Evolutionary conservation across 2,113 vertebrate genomes (phyloP).

Genomic region (Brachirus orientalis): DNA sequence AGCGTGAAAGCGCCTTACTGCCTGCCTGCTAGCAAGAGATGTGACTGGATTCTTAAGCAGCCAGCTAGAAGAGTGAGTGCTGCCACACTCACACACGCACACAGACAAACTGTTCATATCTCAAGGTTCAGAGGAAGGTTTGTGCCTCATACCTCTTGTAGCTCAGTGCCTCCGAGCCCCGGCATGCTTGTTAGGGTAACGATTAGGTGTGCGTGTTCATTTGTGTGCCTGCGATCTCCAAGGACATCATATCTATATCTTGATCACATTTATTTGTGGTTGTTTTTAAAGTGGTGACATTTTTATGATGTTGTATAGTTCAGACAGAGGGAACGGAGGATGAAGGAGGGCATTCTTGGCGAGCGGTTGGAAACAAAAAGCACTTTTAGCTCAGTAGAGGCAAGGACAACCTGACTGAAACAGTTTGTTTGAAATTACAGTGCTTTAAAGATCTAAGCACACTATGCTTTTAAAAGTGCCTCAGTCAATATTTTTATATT

Average conservation of each 20-base stretch:
- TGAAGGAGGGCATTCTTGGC: background rate
- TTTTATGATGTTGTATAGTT: constrained; percentile 24
- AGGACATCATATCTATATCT: constrained; percentile 49
- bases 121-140: constrained; percentile 73
- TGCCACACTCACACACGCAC: constrained; percentile 39
- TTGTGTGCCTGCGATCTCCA: constrained; percentile 58
- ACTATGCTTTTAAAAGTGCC: background rate
- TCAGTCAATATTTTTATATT: constrained; percentile 11
- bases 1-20: constrained; percentile 99
- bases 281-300: constrained; percentile 12
- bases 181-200: constrained; percentile 55
- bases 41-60: constrained; percentile 99
- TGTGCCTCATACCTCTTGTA: constrained; percentile 66
- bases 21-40: constrained; percentile 94
- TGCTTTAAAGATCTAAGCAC: background rate
- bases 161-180: constrained; percentile 49
- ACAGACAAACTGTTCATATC: constrained; percentile 54
- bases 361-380: background rate
- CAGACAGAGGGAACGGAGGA: background rate
- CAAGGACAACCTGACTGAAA: constrained; percentile 29
- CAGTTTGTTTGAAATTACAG: background rate
- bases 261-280: constrained; percentile 49
- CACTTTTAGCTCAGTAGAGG: constrained; percentile 1
- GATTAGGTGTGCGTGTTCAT: constrained; percentile 51
- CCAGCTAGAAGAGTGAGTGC: constrained; percentile 83